Percentiles rank a stretch among this genome's conserved stretches.
phyloP scores from a whole-genome alignment of 2,113 vertebrate genomes.

The Ursus arctos region DNA sequence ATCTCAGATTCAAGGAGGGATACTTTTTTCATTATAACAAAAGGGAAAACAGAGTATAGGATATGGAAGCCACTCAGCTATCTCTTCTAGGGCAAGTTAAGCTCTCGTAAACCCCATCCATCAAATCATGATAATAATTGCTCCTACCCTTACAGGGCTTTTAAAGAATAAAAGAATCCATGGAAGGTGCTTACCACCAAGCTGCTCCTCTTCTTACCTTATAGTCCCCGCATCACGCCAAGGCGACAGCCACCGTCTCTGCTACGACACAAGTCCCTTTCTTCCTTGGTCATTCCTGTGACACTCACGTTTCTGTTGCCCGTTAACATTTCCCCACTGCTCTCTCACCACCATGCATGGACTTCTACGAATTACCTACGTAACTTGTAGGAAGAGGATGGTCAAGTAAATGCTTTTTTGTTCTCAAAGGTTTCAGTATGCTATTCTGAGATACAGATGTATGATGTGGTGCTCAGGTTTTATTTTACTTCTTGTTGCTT shows the following conservation, averaged over 20 bases:
- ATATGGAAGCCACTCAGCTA: background rate
- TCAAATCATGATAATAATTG: background rate
- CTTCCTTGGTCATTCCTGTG: background rate
- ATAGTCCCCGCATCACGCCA: background rate
- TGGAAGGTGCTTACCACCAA: background rate
- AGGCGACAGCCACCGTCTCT: background rate
- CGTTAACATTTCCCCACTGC: background rate
- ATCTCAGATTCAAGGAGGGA: background rate
- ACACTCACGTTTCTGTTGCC: background rate
- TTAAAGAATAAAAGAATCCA: background rate
- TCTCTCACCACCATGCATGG: background rate
- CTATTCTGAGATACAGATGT: background rate
- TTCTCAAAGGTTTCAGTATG: background rate
- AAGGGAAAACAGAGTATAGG: background rate
- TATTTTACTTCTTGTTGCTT: background rate
- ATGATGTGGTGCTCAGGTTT: background rate
- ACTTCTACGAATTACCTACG: background rate
- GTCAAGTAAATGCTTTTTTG: background rate
- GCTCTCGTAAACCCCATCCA: background rate
- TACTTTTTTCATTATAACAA: background rate
- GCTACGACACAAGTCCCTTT: background rate
- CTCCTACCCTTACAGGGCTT: background rate
- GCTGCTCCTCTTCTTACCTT: background rate
- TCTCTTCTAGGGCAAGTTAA: background rate
- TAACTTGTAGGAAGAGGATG: background rate